These are phyloP conservation scores for Anoplopoma fimbria DNA, from an alignment of 2,113 vertebrate species.

Conservation along the genomic window DNA sequence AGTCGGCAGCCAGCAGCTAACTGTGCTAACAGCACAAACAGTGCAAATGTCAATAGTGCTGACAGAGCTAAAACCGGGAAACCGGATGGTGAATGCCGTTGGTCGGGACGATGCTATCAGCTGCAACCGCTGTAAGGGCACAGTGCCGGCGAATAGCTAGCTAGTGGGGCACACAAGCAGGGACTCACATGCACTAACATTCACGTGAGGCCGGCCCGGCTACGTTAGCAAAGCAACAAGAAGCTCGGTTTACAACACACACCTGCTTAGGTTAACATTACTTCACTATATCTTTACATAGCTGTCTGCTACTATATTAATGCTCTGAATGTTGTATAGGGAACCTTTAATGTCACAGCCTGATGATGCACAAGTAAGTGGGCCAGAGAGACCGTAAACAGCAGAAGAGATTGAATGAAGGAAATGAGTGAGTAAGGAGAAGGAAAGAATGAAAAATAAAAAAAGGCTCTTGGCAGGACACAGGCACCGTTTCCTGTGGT, in stretches of 20 bases:
- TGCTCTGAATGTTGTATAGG: neutral
- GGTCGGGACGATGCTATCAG: neutral
- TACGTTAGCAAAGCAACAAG: neutral
- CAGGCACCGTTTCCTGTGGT: slow-evolving; percentile 78
- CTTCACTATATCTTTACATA: neutral
- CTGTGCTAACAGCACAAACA: neutral
- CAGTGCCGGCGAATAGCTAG: neutral
- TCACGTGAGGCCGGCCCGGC: neutral
- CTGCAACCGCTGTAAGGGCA: neutral
- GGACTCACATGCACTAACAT: neutral
- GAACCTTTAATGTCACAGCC: neutral
- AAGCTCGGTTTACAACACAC: neutral
- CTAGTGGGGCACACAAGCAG: neutral
- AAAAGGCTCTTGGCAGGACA: slow-evolving; percentile 76
- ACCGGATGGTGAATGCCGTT: neutral
- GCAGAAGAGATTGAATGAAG: neutral
- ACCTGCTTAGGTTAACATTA: neutral
- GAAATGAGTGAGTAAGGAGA: slow-evolving; percentile 14
- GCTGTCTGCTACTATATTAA: neutral
- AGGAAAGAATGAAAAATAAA: slow-evolving; percentile 56
- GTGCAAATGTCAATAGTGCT: neutral
- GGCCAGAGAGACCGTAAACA: neutral
- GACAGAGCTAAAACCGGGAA: neutral
- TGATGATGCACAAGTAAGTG: neutral
- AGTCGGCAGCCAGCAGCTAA: neutral